These are phyloP conservation scores for Cydia amplana DNA, from an alignment of 1,140 invertebrate genomes.

Conservation along the genomic window DNA sequence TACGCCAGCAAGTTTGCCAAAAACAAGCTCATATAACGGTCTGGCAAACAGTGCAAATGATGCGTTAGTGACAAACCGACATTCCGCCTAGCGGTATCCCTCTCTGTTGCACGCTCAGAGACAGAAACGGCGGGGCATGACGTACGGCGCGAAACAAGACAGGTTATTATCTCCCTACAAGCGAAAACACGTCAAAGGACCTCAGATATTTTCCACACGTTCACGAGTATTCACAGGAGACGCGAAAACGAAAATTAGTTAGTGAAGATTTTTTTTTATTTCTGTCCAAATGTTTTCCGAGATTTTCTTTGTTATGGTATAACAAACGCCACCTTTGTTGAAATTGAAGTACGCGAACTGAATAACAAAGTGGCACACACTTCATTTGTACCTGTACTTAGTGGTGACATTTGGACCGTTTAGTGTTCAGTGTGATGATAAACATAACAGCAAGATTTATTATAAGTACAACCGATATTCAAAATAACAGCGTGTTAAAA, in stretches of 20 bases:
- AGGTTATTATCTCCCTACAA: constrained; percentile 75
- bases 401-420: constrained; percentile 5
- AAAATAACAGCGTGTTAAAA: no score
- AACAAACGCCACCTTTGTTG: constrained; percentile 74
- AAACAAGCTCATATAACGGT: constrained; percentile 75
- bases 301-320: constrained; percentile 76
- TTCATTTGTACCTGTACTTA: constrained; percentile 26
- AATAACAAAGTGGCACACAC: constrained; percentile 54
- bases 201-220: constrained; percentile 77
- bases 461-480: no score
- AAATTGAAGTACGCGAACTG: constrained; percentile 68
- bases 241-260: constrained; percentile 76
- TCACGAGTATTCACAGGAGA: constrained; percentile 71
- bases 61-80: constrained; percentile 73
- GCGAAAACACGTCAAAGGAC: constrained; percentile 61
- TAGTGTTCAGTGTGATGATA: not conserved
- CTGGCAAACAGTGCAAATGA: constrained; percentile 76
- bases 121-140: constrained; percentile 57
- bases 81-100: constrained; percentile 47
- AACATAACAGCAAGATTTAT: no score
- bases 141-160: constrained; percentile 72
- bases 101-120: constrained; percentile 44
- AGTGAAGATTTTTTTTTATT: constrained; percentile 69
- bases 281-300: constrained; percentile 69
- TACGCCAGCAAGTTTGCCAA: constrained; percentile 71